These are phyloP conservation scores for Halcyon smyrnensis DNA, from an alignment of 2,797 vertebrate species.

Conservation along the genomic window DNA sequence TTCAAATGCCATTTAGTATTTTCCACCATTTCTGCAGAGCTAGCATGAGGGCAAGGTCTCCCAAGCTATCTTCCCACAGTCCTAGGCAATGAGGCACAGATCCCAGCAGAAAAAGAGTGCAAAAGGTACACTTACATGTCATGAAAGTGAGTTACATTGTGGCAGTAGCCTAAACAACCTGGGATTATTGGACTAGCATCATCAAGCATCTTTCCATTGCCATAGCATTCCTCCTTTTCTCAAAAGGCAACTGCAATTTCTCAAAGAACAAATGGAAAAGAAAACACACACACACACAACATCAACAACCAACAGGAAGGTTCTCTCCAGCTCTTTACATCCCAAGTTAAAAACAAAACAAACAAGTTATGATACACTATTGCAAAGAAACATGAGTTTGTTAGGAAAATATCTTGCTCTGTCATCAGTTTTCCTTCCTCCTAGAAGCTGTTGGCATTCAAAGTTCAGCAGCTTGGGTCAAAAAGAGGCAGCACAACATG, in stretches of 20 bases:
- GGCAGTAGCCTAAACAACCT: not conserved
- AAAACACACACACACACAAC: not conserved
- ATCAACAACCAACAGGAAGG: not conserved
- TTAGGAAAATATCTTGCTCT: not conserved
- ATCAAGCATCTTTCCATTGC: not conserved
- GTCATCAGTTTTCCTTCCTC: slow-evolving; percentile 7
- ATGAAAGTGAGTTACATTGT: not conserved
- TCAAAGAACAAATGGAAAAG: not conserved
- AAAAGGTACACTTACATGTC: not conserved
- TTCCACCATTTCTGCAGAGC: not conserved
- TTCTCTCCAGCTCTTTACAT: not conserved
- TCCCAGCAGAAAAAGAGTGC: not conserved
- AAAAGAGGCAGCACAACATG: not conserved
- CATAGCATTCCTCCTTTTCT: not conserved
- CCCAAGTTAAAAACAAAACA: not conserved
- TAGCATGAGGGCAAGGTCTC: not conserved
- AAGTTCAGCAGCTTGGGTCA: not conserved
- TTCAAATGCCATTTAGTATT: not conserved
- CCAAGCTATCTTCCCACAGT: not conserved
- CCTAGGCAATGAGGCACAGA: not conserved
- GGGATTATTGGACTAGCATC: not conserved
- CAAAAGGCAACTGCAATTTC: not conserved
- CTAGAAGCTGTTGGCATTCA: not conserved
- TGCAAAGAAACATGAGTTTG: not conserved
- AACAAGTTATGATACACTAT: not conserved